Base-by-base conservation (phyloP, 1,140 invertebrate genomes). In the silkworm (Bombyx mori) region DNA sequence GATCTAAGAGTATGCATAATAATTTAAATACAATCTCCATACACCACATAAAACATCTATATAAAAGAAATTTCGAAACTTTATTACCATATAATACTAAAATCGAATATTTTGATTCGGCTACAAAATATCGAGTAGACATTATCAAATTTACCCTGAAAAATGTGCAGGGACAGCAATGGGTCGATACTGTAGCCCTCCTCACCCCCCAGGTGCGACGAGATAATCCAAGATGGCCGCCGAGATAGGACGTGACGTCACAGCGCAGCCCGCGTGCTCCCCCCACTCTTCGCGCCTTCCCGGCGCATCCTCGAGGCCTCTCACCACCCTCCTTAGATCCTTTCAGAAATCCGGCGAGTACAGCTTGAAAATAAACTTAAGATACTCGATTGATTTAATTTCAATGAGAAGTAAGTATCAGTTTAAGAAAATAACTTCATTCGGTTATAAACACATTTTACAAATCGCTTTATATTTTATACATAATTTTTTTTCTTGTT, bases 171-270 rank as follows among this genome's bases (percentile, higher is more conserved):
- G 69, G 68, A 62, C 58, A 67, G 65, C 65, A 67, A 61, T 65
- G 66, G 83, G 77, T 84, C 81, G 81, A 84, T 84, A 84, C 71
- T 65, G 70, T 51, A 59, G 45, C 63, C 60, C 72, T 77, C 79
- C 80, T 68, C 79, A 52, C 71, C 82, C 82, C 83, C 73, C 83
- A 86, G 83, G 83, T 86, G 81, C 81, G 81, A 86, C 81, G 83
- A 86, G 83, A 86, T 86, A 81, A 86, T 86, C 83, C 83, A 85
- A 86, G 83, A 85, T 86, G 83, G 83, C 80, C 82, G 83, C 78
- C 82, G 79, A 83, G 83, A 86, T 86, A 85, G 82, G 79, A 86
- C 83, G 82, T 85, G 83, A 85, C 83, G 83, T 86, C 83, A 85
- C 80, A 75, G 77, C 73, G 71, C 79, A 69, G 62, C 65, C 55